A percentile compares a stretch with the other conserved stretches of the same genome.
Conservation (phyloP, 2,888 invertebrate species). For the Megamerina dolium region DNA sequence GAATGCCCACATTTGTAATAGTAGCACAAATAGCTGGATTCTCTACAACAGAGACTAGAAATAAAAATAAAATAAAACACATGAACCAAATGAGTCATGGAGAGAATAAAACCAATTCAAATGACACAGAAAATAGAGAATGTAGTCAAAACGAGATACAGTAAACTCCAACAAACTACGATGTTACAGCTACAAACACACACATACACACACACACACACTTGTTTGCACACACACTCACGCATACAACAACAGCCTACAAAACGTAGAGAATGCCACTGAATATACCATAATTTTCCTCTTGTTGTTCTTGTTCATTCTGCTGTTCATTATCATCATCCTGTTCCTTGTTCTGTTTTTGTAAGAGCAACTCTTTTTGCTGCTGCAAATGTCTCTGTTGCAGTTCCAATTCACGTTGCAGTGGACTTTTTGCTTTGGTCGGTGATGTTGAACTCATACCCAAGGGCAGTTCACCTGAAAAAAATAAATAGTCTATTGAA, state of each 20-base stretch:
- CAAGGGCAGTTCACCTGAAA: conserved; percentile 42
- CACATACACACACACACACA: too few relatives aligned
- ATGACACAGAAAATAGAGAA: background rate
- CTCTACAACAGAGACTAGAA: conserved; percentile 51
- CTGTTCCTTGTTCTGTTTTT: conserved; percentile 29
- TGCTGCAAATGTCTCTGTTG: conserved; percentile 32
- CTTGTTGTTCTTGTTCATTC: conserved; percentile 20
- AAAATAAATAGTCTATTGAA: background rate
- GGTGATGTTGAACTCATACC: conserved; percentile 42
- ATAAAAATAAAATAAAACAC: conserved; percentile 1
- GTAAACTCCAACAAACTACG: too few relatives aligned
- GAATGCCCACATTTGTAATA: conserved; percentile 55
- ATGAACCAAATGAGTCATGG: too few relatives aligned
- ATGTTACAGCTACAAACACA: too few relatives aligned
- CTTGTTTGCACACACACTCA: too few relatives aligned
- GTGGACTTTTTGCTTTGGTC: conserved; percentile 49
- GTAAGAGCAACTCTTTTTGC: too few relatives aligned
- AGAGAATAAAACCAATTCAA: too few relatives aligned
- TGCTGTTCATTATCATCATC: conserved; percentile 24
- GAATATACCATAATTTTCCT: conserved; percentile 35
- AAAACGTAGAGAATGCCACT: too few relatives aligned
- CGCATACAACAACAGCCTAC: too few relatives aligned
- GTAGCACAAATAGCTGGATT: conserved; percentile 54
- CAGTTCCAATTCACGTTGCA: conserved; percentile 50
- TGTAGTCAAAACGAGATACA: background rate